phyloP scores from a whole-genome alignment of 2,888 invertebrate species.

The Eilema griseolum region DNA sequence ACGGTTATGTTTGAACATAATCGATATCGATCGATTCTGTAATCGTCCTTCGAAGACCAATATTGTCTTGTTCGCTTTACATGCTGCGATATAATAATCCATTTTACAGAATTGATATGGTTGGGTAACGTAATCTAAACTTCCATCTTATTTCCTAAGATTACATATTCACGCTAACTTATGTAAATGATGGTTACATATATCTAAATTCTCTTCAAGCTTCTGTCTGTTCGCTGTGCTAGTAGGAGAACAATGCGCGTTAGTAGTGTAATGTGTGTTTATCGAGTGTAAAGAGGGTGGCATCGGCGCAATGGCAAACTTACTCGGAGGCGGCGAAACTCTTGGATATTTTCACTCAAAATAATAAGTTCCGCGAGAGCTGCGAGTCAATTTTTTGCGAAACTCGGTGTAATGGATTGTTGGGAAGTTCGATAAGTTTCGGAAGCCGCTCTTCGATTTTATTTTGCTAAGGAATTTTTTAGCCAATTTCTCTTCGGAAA shows the following conservation, averaged over 20 bases:
- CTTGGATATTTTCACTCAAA: constrained; percentile 84
- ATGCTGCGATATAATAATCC: not conserved
- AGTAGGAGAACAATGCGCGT: constrained; percentile 43
- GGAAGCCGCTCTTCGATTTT: constrained; percentile 85
- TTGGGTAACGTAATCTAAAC: constrained; percentile 8
- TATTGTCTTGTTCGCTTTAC: constrained; percentile 16
- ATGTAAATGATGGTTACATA: constrained; percentile 1
- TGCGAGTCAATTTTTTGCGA: constrained; percentile 81
- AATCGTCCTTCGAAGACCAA: constrained; percentile 20
- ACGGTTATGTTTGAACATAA: constrained; percentile 45
- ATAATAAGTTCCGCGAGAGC: constrained; percentile 81
- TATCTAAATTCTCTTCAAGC: constrained; percentile 1
- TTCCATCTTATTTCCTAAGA: constrained; percentile 2
- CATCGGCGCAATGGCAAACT: constrained; percentile 60
- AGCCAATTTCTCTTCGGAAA: constrained; percentile 83
- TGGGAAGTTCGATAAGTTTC: constrained; percentile 86
- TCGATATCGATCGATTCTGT: constrained; percentile 26
- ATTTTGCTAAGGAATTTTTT: constrained; percentile 84
- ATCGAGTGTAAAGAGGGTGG: constrained; percentile 61
- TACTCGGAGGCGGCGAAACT: constrained; percentile 75
- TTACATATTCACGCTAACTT: not conserved
- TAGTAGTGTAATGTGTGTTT: constrained; percentile 54
- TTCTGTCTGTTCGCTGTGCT: not conserved
- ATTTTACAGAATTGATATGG: constrained; percentile 11
- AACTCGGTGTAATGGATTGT: constrained; percentile 87